phyloP scores from a whole-genome alignment of 1,140 invertebrate species.

The Caenorhabditis briggsae region DNA sequence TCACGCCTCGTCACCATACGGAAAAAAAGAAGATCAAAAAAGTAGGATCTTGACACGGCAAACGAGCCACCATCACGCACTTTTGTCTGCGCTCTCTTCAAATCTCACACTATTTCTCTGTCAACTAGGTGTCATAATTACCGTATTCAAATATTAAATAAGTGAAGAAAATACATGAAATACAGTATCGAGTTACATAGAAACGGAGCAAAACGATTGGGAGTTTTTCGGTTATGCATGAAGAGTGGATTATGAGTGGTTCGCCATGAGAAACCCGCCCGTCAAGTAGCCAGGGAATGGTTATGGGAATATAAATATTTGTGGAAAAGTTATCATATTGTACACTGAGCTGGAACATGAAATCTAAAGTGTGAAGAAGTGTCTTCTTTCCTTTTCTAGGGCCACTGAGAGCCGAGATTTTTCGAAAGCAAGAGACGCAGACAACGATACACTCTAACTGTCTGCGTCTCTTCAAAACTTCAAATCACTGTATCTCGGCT shows the following conservation, averaged over 20 bases:
- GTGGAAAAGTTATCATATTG: neutral
- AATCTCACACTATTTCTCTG: neutral
- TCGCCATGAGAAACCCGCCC: slow-evolving; percentile 4
- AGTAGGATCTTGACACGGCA: slow-evolving; percentile 12
- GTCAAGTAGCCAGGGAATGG: slow-evolving; percentile 26
- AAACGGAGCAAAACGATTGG: neutral
- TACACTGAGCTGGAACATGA: slow-evolving; percentile 27
- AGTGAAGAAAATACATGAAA: too few species aligned
- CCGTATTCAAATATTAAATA: slow-evolving; percentile 32
- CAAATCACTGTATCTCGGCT: too few species aligned
- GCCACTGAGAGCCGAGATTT: neutral
- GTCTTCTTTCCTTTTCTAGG: neutral
- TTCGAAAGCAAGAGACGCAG: too few species aligned
- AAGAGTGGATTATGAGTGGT: slow-evolving; percentile 27
- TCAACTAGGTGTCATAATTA: slow-evolving; percentile 33
- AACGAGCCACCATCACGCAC: slow-evolving; percentile 40
- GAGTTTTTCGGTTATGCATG: neutral
- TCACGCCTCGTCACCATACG: slow-evolving; percentile 9
- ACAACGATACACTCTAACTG: too few species aligned
- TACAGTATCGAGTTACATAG: slow-evolving; percentile 4
- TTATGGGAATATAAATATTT: neutral
- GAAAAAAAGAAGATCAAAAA: slow-evolving; percentile 23
- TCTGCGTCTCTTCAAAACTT: too few species aligned
- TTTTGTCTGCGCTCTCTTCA: neutral
- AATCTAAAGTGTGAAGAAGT: too few species aligned